phyloP scores from a whole-genome alignment of 1,140 invertebrate species.

The Camponotus floridanus region DNA sequence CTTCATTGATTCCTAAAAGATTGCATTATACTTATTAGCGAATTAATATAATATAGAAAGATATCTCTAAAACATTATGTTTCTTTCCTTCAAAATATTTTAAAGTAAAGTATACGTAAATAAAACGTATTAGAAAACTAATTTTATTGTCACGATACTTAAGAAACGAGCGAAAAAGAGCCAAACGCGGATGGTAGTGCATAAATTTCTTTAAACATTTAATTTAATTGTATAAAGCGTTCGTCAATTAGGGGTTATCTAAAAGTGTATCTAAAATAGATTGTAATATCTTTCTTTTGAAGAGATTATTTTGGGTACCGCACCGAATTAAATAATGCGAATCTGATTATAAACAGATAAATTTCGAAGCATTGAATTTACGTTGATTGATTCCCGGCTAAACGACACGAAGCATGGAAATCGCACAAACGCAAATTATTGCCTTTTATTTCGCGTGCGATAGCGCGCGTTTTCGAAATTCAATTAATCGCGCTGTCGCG shows the following conservation, averaged over 20 bases:
- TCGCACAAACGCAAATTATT: slow-evolving; percentile 29
- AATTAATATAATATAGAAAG: neutral
- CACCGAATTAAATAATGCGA: neutral
- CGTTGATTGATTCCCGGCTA: neutral
- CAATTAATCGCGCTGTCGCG: slow-evolving; percentile 36
- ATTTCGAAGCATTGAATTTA: neutral
- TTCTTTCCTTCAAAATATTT: no score
- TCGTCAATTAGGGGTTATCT: neutral
- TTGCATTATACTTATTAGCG: neutral
- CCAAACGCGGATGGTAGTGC: no score
- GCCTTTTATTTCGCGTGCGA: slow-evolving; percentile 15
- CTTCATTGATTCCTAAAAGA: neutral
- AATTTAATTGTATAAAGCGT: neutral
- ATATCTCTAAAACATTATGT: no score
- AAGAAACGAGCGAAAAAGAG: no score
- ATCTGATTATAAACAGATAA: neutral
- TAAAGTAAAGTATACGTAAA: neutral
- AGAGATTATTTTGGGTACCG: neutral
- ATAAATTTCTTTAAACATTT: no score
- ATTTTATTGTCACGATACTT: no score
- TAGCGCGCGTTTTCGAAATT: slow-evolving; percentile 18
- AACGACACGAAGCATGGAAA: neutral
- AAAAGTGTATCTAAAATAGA: no score
- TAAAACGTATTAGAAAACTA: neutral
- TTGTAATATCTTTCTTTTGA: neutral